Percentiles rank a stretch among this genome's conserved stretches.
phyloP scores from a whole-genome alignment of 2,797 vertebrate genomes.

The Remorina albescens region DNA sequence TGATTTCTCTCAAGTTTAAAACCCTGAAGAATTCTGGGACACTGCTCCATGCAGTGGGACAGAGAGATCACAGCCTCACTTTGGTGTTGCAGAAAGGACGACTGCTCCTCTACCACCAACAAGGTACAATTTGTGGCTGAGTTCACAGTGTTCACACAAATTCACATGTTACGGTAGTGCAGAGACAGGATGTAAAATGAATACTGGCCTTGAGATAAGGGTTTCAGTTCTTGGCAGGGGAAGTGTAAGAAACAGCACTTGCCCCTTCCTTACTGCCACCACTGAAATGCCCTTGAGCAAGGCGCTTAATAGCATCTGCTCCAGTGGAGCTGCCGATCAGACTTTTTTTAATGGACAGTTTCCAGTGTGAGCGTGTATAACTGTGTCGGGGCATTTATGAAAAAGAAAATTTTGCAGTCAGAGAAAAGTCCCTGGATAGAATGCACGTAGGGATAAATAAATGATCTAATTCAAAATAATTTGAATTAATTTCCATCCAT shows the following conservation, averaged over 20 bases:
- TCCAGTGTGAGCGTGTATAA: background rate
- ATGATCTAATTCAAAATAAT: too few relatives aligned
- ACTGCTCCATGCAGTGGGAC: slow-evolving; percentile 93
- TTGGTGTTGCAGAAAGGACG: slow-evolving; percentile 91
- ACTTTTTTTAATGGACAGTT: background rate
- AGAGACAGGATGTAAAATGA: background rate
- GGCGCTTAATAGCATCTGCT: background rate
- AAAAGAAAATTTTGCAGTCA: too few relatives aligned
- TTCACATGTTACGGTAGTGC: background rate
- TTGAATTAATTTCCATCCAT: too few relatives aligned
- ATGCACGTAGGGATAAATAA: background rate
- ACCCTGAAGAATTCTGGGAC: slow-evolving; percentile 92
- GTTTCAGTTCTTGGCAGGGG: background rate
- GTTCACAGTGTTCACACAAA: background rate
- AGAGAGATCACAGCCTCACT: slow-evolving; percentile 91
- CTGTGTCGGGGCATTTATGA: too few relatives aligned
- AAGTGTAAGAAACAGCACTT: background rate
- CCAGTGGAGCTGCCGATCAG: background rate
- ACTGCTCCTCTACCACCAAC: slow-evolving; percentile 90
- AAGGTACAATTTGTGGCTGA: slow-evolving; percentile 71
- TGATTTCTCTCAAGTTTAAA: slow-evolving; percentile 95
- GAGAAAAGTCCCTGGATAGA: background rate
- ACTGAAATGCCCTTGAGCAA: background rate
- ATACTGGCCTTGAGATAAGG: background rate
- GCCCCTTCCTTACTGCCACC: background rate